These are phyloP conservation scores for Otolemur garnettii DNA, from an alignment of 2,113 vertebrate species.

Conservation along the genomic window DNA sequence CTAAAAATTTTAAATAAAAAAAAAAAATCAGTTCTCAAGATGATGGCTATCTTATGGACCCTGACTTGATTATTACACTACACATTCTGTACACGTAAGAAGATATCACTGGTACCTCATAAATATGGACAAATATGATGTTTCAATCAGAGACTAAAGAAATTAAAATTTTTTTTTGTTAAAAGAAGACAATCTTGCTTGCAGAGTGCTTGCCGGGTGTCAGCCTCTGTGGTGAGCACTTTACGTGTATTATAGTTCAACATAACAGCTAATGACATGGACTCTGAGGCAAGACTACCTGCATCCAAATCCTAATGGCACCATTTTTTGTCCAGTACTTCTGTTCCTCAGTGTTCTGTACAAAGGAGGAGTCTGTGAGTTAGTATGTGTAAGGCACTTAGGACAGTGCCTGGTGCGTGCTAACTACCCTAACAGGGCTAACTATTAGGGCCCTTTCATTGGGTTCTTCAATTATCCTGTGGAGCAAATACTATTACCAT, in stretches of 20 bases:
- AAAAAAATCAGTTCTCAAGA: background rate
- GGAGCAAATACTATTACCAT: background rate
- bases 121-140: background rate
- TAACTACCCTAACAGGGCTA: background rate
- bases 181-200: background rate
- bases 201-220: accelerated
- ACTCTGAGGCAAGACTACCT: background rate
- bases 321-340: background rate
- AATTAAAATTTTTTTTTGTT: no score
- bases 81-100: background rate
- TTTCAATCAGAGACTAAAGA: background rate
- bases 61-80: background rate
- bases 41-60: background rate
- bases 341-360: background rate
- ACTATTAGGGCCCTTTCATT: no score
- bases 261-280: accelerated
- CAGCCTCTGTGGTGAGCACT: background rate
- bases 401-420: no score
- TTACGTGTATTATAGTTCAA: no score
- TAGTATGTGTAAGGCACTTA: background rate
- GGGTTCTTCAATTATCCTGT: background rate
- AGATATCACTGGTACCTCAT: background rate
- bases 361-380: background rate
- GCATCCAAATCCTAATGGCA: background rate
- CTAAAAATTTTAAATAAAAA: background rate